Percentiles rank a stretch among this genome's conserved stretches.
These are phyloP conservation scores for Mixornis gularis DNA, from an alignment of 2,113 vertebrate species.

Conservation along the genomic window DNA sequence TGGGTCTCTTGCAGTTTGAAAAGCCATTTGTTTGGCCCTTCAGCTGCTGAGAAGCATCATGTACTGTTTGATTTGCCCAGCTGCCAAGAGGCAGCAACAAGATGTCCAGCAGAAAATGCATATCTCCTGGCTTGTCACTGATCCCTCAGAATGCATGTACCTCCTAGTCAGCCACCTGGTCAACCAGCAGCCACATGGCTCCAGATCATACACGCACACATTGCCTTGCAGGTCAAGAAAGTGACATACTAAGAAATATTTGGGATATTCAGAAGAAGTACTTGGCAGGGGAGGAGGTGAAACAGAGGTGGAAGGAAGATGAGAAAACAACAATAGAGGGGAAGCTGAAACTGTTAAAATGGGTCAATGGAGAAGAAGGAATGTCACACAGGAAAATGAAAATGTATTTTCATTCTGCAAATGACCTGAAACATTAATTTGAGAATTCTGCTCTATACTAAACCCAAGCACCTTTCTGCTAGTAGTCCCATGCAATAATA, in stretches of 20 bases:
- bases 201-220: background rate
- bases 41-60: conserved; percentile 60
- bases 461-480: background rate
- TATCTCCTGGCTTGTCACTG: conserved; percentile 29
- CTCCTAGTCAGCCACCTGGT: conserved; percentile 14
- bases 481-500: background rate
- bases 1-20: conserved; percentile 50
- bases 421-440: background rate
- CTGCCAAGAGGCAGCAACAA: conserved; percentile 56
- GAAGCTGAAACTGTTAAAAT: background rate
- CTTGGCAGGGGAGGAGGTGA: background rate
- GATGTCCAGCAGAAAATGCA: conserved; percentile 33
- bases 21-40: conserved; percentile 61
- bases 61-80: conserved; percentile 59
- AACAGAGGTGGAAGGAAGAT: background rate
- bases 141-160: background rate
- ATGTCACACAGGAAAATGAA: background rate
- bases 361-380: background rate
- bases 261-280: background rate
- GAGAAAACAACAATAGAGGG: background rate
- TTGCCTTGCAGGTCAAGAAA: background rate
- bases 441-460: background rate
- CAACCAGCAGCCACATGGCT: background rate
- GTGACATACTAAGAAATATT: background rate
- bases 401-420: background rate